Percentiles rank a stretch among this genome's conserved stretches.
These are phyloP conservation scores for Oenanthe oenanthe DNA, from an alignment of 2,113 vertebrate species.

Conservation along the genomic window DNA sequence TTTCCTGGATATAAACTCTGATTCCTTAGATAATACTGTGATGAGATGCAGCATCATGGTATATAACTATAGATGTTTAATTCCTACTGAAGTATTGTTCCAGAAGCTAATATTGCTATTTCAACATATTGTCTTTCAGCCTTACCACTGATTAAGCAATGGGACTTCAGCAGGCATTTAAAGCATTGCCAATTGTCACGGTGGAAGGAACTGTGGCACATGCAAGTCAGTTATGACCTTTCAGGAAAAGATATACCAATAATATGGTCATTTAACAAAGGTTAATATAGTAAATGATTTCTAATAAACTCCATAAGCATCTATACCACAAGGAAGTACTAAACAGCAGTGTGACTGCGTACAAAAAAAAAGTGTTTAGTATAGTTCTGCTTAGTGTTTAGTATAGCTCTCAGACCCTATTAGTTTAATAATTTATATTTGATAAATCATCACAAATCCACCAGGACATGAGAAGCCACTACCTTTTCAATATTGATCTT, in stretches of 20 bases:
- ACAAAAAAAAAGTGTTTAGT: not conserved
- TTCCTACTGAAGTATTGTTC: not conserved
- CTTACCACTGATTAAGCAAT: not conserved
- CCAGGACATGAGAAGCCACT: not conserved
- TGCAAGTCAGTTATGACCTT: not conserved
- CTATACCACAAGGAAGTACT: not conserved
- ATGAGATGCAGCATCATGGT: not conserved
- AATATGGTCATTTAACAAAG: not conserved
- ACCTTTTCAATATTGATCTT: not conserved
- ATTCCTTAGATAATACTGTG: not conserved
- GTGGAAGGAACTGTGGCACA: not conserved
- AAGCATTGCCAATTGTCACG: not conserved
- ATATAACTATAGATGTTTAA: not conserved
- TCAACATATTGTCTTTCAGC: not conserved
- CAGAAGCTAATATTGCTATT: not conserved
- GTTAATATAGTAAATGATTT: not conserved
- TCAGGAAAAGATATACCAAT: not conserved
- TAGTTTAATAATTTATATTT: not conserved
- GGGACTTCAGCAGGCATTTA: not conserved
- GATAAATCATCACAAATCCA: not conserved
- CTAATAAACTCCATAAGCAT: not conserved
- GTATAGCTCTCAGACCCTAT: not conserved
- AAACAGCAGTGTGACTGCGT: not conserved
- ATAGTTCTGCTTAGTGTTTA: not conserved
- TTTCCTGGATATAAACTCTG: not conserved